Evolutionary conservation across 2,113 vertebrate genomes (phyloP).

Genomic region (Conger conger): DNA sequence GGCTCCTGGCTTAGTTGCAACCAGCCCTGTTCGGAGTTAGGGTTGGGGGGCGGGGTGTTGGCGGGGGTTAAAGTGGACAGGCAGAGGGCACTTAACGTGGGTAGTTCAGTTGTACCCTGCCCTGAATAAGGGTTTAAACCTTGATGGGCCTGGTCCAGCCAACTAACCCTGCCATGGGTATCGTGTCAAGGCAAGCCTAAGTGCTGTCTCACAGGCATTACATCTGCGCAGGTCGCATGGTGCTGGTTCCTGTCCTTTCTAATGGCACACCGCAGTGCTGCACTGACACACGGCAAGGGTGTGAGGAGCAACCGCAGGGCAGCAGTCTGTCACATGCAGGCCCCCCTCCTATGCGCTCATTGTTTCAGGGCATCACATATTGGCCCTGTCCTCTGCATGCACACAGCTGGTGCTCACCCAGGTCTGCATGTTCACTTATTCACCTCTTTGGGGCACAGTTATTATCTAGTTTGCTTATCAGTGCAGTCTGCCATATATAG

Average conservation of each 20-base stretch:
- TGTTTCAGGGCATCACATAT: background rate
- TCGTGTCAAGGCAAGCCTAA: too few species aligned
- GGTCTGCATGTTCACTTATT: background rate
- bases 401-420: background rate
- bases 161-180: background rate
- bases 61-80: background rate
- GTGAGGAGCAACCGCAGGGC: constrained; percentile 39
- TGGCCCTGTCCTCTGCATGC: background rate
- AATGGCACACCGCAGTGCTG: constrained; percentile 32
- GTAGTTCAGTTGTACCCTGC: background rate
- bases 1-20: background rate
- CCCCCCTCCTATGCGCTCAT: background rate
- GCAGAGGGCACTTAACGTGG: background rate
- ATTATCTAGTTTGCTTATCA: too few species aligned
- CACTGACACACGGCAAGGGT: constrained; percentile 34
- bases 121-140: background rate
- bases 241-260: constrained; percentile 29
- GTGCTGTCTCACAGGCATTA: constrained; percentile 27
- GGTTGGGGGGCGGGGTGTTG: too few species aligned
- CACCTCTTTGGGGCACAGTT: background rate
- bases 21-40: background rate
- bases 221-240: background rate
- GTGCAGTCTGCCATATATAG: too few species aligned
- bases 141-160: background rate
- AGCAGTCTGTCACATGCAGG: constrained; percentile 8